Conservation (phyloP, 1,140 invertebrate genomes). For the Lethrus apterus region DNA sequence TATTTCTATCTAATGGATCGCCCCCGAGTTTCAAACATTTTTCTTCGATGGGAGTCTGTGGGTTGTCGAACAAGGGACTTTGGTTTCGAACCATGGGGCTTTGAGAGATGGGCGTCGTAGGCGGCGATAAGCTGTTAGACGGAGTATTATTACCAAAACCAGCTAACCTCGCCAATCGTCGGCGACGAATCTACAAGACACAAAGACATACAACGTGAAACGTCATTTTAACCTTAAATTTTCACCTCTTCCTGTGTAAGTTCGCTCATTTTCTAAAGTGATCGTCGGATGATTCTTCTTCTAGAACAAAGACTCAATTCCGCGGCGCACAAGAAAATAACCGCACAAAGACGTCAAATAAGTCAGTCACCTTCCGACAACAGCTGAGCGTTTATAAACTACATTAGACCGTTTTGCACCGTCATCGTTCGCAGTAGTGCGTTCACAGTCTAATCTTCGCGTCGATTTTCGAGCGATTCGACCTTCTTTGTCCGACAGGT, state of each 20-base stretch:
- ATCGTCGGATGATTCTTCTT: slow-evolving; percentile 14
- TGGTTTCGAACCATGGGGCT: slow-evolving; percentile 26
- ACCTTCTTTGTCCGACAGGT: slow-evolving; percentile 4
- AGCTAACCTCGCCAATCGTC: slow-evolving; percentile 58
- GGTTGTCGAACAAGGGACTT: slow-evolving; percentile 33
- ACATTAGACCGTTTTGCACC: slow-evolving; percentile 26
- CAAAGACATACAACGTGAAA: slow-evolving; percentile 15
- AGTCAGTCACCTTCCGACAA: slow-evolving; percentile 37
- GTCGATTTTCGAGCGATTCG: slow-evolving; percentile 10
- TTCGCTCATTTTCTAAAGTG: slow-evolving; percentile 52
- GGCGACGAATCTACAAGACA: slow-evolving; percentile 54
- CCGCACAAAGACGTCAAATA: slow-evolving; percentile 31
- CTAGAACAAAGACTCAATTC: slow-evolving; percentile 8
- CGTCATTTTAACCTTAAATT: slow-evolving; percentile 17
- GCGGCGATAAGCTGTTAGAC: slow-evolving; percentile 33
- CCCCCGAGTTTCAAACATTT: slow-evolving; percentile 16
- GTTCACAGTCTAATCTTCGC: slow-evolving; percentile 26
- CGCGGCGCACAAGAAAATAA: slow-evolving; percentile 8
- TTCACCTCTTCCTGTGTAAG: slow-evolving; percentile 67
- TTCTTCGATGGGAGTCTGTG: slow-evolving; percentile 23
- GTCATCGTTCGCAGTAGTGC: slow-evolving; percentile 15
- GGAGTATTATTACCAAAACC: slow-evolving; percentile 42
- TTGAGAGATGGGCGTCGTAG: slow-evolving; percentile 36
- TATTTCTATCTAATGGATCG: background rate
- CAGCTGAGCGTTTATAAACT: slow-evolving; percentile 31